Evolutionary conservation across 2,113 vertebrate species (phyloP).

Genomic region (Neodon shergylaensis): DNA sequence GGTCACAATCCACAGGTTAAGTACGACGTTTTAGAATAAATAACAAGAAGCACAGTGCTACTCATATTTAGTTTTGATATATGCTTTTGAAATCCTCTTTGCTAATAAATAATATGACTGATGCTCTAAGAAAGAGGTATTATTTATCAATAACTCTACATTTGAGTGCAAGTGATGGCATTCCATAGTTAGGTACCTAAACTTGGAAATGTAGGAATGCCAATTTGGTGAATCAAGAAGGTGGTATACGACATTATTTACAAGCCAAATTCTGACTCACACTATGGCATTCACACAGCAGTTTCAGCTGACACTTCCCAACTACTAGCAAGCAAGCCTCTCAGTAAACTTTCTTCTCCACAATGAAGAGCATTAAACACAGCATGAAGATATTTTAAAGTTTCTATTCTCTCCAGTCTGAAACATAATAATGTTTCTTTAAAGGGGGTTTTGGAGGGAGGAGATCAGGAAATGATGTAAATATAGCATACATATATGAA

Average conservation of each 20-base stretch:
- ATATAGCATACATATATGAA: neutral
- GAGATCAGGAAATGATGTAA: neutral
- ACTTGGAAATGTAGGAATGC: constrained; percentile 1
- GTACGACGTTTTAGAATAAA: neutral
- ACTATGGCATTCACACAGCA: constrained; percentile 38
- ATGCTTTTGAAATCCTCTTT: constrained; percentile 50
- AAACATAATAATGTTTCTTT: constrained; percentile 11
- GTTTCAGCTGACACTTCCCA: constrained; percentile 18
- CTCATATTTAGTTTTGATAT: constrained; percentile 1
- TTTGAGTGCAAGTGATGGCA: constrained; percentile 28
- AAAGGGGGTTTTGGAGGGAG: neutral
- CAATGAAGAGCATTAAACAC: constrained; percentile 21
- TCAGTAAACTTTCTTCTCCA: constrained; percentile 37
- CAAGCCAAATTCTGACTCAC: constrained; percentile 55
- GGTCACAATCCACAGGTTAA: neutral
- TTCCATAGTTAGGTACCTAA: constrained; percentile 50
- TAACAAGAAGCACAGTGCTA: neutral
- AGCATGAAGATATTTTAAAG: constrained; percentile 37
- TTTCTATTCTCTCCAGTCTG: constrained; percentile 3
- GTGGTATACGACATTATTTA: neutral
- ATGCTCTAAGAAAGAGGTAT: neutral
- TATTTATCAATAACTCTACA: neutral
- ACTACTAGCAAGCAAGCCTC: constrained; percentile 32
- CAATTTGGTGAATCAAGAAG: constrained; percentile 36
- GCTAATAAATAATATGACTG: constrained; percentile 29